Evolutionary conservation across 2,113 vertebrate species (phyloP).

Genomic region (Aptenodytes forsteri): DNA sequence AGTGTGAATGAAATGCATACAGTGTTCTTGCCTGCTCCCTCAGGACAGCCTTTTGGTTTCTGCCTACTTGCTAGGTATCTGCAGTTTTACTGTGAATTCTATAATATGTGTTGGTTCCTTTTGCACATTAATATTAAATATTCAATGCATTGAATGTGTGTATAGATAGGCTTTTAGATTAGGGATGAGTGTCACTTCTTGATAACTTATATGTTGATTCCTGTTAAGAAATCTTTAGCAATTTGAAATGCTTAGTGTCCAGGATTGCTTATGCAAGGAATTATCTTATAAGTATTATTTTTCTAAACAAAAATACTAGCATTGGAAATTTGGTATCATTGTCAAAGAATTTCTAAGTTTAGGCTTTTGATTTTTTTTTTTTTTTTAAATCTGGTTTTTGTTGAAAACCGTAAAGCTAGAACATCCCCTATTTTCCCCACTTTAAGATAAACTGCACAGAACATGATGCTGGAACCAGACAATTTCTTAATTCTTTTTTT

Average conservation of each 20-base stretch:
- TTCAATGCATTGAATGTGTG: background rate
- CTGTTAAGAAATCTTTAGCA: background rate
- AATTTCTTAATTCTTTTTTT: background rate
- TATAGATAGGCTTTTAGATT: background rate
- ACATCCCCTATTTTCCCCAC: background rate
- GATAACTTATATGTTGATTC: background rate
- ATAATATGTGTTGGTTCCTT: background rate
- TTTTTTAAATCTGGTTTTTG: background rate
- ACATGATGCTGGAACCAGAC: background rate
- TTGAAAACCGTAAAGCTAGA: background rate
- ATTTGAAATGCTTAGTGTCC: background rate
- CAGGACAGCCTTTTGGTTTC: background rate
- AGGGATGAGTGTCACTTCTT: background rate
- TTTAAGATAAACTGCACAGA: background rate
- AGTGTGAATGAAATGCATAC: background rate
- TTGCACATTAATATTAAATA: background rate
- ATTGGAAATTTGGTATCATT: background rate
- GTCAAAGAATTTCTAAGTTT: background rate
- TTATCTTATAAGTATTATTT: background rate
- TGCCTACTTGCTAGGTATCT: background rate
- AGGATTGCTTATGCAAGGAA: background rate
- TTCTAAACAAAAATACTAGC: background rate
- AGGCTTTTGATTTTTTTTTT: background rate
- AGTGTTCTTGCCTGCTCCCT: background rate
- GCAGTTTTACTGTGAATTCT: background rate